Evolutionary conservation across 1,140 invertebrate genomes (phyloP).

Genomic region (Drosophila equinoxialis): DNA sequence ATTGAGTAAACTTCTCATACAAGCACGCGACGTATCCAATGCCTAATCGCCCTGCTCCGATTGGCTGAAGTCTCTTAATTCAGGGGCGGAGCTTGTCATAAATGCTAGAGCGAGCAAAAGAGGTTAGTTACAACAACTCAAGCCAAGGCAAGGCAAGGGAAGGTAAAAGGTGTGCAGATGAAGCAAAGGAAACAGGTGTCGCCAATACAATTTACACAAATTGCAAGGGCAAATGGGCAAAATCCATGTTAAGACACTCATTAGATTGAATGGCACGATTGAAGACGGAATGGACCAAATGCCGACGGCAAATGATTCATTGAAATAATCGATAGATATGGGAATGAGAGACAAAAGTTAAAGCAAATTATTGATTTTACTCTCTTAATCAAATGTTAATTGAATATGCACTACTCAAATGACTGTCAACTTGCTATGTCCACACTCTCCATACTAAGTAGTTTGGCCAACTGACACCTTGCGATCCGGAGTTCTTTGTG

Average conservation of each 20-base stretch:
- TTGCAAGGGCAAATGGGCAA: constrained; percentile 1
- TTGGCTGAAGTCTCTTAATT: constrained; percentile 38
- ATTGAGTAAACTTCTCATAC: constrained; percentile 36
- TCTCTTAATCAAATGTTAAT: constrained; percentile 31
- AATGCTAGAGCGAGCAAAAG: constrained; percentile 2
- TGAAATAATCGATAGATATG: neutral
- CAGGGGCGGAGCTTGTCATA: constrained; percentile 42
- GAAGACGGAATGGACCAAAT: neutral
- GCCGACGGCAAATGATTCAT: neutral
- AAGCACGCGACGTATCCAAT: constrained; percentile 8
- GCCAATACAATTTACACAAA: constrained; percentile 56
- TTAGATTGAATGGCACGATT: neutral
- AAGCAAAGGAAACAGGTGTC: constrained; percentile 54
- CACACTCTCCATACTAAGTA: constrained; percentile 65
- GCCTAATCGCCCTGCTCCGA: constrained; percentile 22
- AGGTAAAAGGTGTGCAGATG: constrained; percentile 24
- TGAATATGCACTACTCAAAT: constrained; percentile 60
- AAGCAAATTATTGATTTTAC: neutral
- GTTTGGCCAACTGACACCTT: constrained; percentile 53
- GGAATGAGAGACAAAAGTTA: constrained; percentile 12
- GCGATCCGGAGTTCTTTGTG: constrained; percentile 23
- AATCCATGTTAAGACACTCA: neutral
- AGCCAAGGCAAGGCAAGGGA: neutral
- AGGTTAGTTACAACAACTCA: neutral
- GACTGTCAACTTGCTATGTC: constrained; percentile 45